Evolutionary conservation across 2,888 invertebrate genomes (phyloP).

Genomic region (Dynastes maya): DNA sequence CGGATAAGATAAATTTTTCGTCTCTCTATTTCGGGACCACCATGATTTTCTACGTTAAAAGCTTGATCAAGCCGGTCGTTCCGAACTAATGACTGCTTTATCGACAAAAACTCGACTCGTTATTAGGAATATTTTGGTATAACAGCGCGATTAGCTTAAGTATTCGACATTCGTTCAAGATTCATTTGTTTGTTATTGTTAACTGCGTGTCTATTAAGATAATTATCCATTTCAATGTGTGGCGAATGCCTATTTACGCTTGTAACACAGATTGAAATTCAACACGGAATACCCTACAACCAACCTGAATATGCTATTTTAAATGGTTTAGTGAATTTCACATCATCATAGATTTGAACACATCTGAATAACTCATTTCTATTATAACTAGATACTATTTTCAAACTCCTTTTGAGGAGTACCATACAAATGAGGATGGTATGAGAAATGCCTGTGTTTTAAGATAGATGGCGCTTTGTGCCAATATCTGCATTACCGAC

Average conservation of each 20-base stretch:
- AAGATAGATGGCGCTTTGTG: too few relatives aligned
- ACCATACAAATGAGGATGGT: too few relatives aligned
- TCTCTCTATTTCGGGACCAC: conserved; percentile 54
- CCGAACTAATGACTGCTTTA: conserved; percentile 38
- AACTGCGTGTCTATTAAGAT: background rate
- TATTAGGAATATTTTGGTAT: conserved; percentile 23
- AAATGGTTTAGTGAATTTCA: too few relatives aligned
- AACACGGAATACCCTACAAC: too few relatives aligned
- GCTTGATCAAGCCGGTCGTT: conserved; percentile 24
- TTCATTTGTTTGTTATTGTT: conserved; percentile 2
- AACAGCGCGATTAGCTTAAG: conserved; percentile 24
- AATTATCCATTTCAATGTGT: background rate
- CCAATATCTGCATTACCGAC: too few relatives aligned
- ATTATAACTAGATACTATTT: too few relatives aligned
- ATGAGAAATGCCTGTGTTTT: too few relatives aligned
- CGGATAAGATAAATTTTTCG: conserved; percentile 60
- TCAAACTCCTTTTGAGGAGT: too few relatives aligned
- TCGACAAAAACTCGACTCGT: conserved; percentile 41
- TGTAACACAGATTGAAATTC: background rate
- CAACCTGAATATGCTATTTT: too few relatives aligned
- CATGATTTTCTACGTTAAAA: conserved; percentile 43
- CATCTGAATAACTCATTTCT: too few relatives aligned
- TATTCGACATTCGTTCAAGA: conserved; percentile 15
- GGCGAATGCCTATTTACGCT: background rate
- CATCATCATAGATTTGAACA: too few relatives aligned